Conservation (phyloP, 2,888 invertebrate species). For the Polietes domitor region DNA sequence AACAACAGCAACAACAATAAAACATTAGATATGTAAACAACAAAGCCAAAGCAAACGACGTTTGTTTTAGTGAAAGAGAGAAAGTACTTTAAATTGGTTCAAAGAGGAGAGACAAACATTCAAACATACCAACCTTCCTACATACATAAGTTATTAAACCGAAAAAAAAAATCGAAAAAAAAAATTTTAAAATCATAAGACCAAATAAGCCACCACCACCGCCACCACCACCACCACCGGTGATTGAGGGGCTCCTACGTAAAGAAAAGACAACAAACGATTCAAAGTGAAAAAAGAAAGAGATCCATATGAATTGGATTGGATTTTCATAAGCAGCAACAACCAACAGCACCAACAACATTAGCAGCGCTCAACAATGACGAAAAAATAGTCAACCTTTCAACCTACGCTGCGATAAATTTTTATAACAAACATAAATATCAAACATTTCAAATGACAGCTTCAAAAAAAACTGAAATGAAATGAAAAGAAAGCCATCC, state of each 20-base stretch:
- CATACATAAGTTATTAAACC: conserved; percentile 22
- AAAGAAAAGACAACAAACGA: not conserved
- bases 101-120: conserved; percentile 1
- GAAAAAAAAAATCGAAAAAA: not conserved
- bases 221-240: too few species aligned
- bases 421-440: conserved; percentile 59
- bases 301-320: conserved; percentile 28
- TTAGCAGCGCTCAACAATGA: not conserved
- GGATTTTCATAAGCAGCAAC: conserved; percentile 28
- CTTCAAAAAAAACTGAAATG: too few species aligned
- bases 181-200: conserved; percentile 1
- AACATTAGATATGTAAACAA: not conserved
- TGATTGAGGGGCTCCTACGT: conserved; percentile 23
- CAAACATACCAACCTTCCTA: conserved; percentile 4
- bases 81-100: conserved; percentile 36
- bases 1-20: too few species aligned
- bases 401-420: conserved; percentile 65
- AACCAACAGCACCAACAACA: not conserved
- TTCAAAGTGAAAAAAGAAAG: conserved; percentile 24
- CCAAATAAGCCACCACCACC: conserved; percentile 28
- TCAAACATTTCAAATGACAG: conserved; percentile 63
- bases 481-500: conserved; percentile 61
- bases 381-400: conserved; percentile 56
- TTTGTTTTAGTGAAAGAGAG: conserved; percentile 14
- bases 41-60: not conserved